Conservation (phyloP, 2,797 vertebrate species). For the Lophura swinhoii region DNA sequence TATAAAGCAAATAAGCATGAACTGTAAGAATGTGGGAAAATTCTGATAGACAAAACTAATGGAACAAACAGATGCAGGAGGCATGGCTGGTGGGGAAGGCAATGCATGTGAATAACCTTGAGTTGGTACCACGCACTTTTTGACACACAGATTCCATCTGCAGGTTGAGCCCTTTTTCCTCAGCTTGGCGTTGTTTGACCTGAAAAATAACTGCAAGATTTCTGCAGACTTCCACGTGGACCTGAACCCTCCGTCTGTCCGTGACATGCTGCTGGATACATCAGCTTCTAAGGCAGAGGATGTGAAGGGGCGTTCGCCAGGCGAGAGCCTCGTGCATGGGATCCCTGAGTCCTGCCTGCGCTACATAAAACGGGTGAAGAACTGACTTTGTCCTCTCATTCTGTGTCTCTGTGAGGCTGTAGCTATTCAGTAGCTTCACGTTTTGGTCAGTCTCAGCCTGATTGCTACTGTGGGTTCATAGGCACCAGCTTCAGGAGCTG, state of each 20-base stretch:
- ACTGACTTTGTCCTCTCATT: neutral
- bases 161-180: slow-evolving; percentile 98
- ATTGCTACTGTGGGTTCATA: rapidly evolving
- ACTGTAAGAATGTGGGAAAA: neutral
- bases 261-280: slow-evolving; percentile 87
- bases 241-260: slow-evolving; percentile 88
- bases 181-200: slow-evolving; percentile 92
- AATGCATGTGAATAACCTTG: neutral
- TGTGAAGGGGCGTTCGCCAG: slow-evolving; percentile 35
- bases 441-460: neutral
- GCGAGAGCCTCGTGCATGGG: slow-evolving; percentile 83
- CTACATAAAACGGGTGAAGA: slow-evolving; percentile 87
- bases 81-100: neutral
- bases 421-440: neutral
- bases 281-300: slow-evolving; percentile 59
- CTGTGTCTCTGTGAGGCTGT: neutral
- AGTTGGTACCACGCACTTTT: neutral
- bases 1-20: neutral
- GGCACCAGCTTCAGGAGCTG: neutral
- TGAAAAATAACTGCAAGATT: slow-evolving; percentile 94
- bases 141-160: slow-evolving; percentile 23
- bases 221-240: slow-evolving; percentile 96
- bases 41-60: neutral
- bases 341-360: slow-evolving; percentile 85
- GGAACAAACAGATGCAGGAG: neutral